Evolutionary conservation across 1,140 invertebrate genomes (phyloP), one percentile per base, ranked within the genome.

Genomic region (Drosophila grimshawi): DNA sequence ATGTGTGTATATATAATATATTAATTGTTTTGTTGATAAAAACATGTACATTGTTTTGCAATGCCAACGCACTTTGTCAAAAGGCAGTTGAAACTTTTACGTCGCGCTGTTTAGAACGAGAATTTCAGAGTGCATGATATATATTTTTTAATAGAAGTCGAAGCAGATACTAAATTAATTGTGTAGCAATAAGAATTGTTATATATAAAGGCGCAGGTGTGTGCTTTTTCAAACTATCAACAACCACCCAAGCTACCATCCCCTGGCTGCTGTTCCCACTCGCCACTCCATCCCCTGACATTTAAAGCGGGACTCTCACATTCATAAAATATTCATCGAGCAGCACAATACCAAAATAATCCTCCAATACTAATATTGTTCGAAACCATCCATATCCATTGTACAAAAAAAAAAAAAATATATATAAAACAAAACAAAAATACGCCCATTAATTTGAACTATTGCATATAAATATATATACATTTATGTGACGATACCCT

Each of bases 21-120:
- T 59, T 72, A 62, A 68, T 85, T 77, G 55, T 83, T 77, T 80
- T 71, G 72, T 79, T 86, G 82, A 86, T 86, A 86, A 86, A 86
- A 82, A 37, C 45, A 35, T 65, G 11, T 56, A 51, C 59, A 48
- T 55, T 41, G 37, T 60, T 67, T 51, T 55, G 59, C 55, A 64
- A 79, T 88, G 80, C 72, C 83, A 86, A 88, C 73, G 85, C 66
- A 74, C 83, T 88, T 68, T 49, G 51, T 30, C 63, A 62, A 76
- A 65, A 70, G 43, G 27, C 83, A 86, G 83, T 86, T 55, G 66
- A 48, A 82, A 71, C 11, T 71, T 74, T 75, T 63, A 57, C 80
- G 67, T 72, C 81, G 80, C 45, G 59, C 51, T 49, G 66, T 68
- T 71, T 82, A 72, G 69, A 86, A 74, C 72, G 41, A 30, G 52